phyloP scores from a whole-genome alignment of 2,797 vertebrate genomes.

The Todus mexicanus region DNA sequence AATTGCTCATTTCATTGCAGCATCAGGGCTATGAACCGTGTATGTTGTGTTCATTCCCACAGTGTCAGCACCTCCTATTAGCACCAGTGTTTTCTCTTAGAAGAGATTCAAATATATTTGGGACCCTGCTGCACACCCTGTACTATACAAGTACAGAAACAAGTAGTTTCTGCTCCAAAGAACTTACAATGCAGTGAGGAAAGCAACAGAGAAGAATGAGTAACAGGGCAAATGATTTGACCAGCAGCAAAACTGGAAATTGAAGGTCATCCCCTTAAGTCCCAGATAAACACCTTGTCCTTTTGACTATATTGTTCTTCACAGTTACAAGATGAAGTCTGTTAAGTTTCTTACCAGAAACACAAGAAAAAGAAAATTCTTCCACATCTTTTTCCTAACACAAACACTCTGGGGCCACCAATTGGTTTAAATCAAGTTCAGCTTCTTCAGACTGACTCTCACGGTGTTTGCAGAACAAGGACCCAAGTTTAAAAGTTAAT shows the following conservation, averaged over 20 bases:
- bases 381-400: not conserved
- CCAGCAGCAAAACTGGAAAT: not conserved
- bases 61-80: not conserved
- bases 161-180: not conserved
- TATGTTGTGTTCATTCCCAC: not conserved
- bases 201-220: not conserved
- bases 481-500: not conserved
- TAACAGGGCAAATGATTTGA: not conserved
- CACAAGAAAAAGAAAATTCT: not conserved
- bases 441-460: not conserved
- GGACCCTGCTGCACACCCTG: not conserved
- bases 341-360: not conserved
- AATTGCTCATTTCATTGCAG: not conserved
- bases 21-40: not conserved
- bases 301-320: not conserved
- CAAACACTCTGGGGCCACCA: not conserved
- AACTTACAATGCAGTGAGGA: not conserved
- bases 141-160: not conserved
- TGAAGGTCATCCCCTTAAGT: not conserved
- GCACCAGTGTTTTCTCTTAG: not conserved
- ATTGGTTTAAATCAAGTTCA: not conserved
- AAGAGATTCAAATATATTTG: not conserved
- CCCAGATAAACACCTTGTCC: not conserved
- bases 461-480: not conserved
- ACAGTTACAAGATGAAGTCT: not conserved